Conservation (phyloP, 2,113 vertebrate species). For the Chloropsis cyanopogon region DNA sequence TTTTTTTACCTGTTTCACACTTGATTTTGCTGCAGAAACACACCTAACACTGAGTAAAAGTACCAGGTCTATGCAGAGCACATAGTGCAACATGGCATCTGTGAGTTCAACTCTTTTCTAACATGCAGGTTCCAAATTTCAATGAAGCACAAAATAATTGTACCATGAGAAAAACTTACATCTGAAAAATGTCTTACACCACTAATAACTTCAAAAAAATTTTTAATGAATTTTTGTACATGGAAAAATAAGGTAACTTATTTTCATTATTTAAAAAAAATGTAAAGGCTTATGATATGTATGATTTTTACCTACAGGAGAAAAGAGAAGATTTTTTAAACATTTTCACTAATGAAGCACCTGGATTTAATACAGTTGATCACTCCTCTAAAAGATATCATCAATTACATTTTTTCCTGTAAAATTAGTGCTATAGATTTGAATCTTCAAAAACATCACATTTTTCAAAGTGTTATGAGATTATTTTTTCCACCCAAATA, state of each 20-base stretch:
- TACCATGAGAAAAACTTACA: neutral
- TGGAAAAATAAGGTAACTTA: neutral
- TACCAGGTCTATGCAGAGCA: neutral
- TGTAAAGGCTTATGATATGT: neutral
- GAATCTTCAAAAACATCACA: neutral
- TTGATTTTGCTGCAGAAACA: neutral
- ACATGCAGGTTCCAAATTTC: neutral
- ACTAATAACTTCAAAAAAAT: neutral
- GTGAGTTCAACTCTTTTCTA: neutral
- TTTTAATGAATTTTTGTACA: neutral
- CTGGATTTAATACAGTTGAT: neutral
- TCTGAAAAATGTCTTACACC: neutral
- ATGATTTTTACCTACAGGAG: neutral
- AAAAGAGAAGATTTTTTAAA: neutral
- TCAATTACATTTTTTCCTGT: neutral
- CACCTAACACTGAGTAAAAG: neutral
- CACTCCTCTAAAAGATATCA: neutral
- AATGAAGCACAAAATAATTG: neutral
- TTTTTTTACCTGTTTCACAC: neutral
- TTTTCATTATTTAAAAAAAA: neutral
- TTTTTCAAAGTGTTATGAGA: neutral
- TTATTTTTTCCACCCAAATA: rapidly evolving
- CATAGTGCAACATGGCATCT: rapidly evolving
- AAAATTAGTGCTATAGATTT: neutral
- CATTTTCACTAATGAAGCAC: neutral